Percentiles rank a stretch among this genome's conserved stretches.
These are phyloP conservation scores for Cecidostiba fungosa DNA, from an alignment of 2,888 invertebrate genomes.

Conservation along the genomic window DNA sequence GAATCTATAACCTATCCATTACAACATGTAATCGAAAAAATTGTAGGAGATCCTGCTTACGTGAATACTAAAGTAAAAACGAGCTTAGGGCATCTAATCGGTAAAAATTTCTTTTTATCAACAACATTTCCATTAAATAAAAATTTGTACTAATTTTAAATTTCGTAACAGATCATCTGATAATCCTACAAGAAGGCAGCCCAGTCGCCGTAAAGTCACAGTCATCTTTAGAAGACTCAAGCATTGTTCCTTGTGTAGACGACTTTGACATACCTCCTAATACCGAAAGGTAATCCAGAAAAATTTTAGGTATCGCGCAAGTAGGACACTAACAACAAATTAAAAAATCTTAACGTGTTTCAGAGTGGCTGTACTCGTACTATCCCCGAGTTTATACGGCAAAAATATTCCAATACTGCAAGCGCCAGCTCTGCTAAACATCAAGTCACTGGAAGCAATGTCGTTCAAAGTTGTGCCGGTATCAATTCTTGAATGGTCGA, in stretches of 20 bases:
- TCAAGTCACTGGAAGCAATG: constrained; percentile 54
- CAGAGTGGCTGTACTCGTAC: constrained; percentile 46
- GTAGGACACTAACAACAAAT: background rate
- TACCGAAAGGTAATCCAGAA: constrained; percentile 46
- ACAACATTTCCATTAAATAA: background rate
- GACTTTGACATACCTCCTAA: constrained; percentile 47
- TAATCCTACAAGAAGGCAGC: constrained; percentile 82
- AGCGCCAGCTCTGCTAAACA: background rate
- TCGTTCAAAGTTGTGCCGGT: constrained; percentile 52
- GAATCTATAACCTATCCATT: constrained; percentile 75
- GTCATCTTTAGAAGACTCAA: background rate
- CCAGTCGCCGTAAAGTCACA: constrained; percentile 79
- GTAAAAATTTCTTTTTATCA: constrained; percentile 76
- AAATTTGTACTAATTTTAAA: background rate
- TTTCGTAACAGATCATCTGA: constrained; percentile 80
- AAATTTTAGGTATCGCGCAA: constrained; percentile 6
- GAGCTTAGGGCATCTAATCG: constrained; percentile 82
- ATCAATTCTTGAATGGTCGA: constrained; percentile 13
- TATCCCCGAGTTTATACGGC: constrained; percentile 14
- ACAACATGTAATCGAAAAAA: constrained; percentile 80
- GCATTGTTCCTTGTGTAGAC: constrained; percentile 10
- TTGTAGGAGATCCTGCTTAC: constrained; percentile 83
- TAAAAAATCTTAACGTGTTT: constrained; percentile 18
- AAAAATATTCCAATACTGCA: constrained; percentile 34
- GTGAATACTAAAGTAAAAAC: constrained; percentile 82